These are phyloP conservation scores for Hydriomena furcata DNA, from an alignment of 2,888 invertebrate species.

Conservation along the genomic window DNA sequence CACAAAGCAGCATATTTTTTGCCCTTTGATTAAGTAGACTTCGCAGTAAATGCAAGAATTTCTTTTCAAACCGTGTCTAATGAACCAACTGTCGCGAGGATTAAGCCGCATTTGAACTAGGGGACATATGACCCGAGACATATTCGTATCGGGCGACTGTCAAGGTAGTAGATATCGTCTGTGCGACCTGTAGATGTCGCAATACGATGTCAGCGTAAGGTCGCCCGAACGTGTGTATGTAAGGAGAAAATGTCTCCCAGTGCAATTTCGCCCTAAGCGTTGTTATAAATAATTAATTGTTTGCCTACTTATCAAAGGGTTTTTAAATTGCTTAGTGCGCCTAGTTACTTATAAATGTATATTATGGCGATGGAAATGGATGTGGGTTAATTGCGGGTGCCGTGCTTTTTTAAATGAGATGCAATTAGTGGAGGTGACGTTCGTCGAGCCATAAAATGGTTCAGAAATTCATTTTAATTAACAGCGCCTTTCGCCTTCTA, in stretches of 20 bases:
- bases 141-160: too few species aligned
- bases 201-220: too few species aligned
- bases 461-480: conserved; percentile 59
- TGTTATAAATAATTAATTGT: conserved; percentile 23
- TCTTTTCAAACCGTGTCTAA: conserved; percentile 20
- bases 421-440: conserved; percentile 63
- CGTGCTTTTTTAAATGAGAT: conserved; percentile 62
- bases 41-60: conserved; percentile 18
- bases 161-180: too few species aligned
- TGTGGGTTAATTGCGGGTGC: conserved; percentile 64
- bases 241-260: too few species aligned
- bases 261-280: too few species aligned
- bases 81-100: conserved; percentile 23
- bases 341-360: conserved; percentile 21
- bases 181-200: too few species aligned
- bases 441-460: conserved; percentile 49
- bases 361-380: conserved; percentile 44
- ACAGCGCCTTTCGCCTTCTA: conserved; percentile 36
- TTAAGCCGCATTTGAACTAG: too few species aligned
- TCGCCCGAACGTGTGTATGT: too few species aligned
- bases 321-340: conserved; percentile 19
- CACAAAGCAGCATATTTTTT: conserved; percentile 9
- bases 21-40: conserved; percentile 24
- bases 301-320: conserved; percentile 18
- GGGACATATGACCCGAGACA: too few species aligned